phyloP scores from a whole-genome alignment of 2,797 vertebrate species.

The Enteromius unitaeniatus region DNA sequence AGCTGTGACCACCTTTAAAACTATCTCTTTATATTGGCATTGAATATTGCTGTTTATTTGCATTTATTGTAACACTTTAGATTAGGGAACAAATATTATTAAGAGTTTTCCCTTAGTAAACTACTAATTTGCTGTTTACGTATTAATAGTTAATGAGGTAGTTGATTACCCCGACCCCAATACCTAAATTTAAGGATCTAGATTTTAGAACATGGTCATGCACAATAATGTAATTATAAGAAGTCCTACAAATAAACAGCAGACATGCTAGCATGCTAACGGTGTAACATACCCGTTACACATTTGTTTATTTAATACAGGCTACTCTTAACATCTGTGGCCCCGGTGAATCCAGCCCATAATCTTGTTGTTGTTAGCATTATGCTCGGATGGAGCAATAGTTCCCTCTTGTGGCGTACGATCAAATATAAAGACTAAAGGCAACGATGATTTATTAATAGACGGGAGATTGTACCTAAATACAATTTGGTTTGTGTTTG shows the following conservation, averaged over 20 bases:
- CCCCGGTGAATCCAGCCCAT: background rate
- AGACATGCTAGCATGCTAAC: background rate
- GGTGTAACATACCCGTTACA: background rate
- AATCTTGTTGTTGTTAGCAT: background rate
- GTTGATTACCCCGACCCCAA: no score
- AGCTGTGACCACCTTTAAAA: background rate
- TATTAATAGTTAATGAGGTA: background rate
- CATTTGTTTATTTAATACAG: no score
- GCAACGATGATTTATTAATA: background rate
- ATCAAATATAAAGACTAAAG: background rate
- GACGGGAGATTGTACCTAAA: background rate
- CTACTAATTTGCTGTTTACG: background rate
- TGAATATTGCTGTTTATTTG: background rate
- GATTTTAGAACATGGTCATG: background rate
- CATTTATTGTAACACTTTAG: background rate
- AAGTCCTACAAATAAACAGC: background rate
- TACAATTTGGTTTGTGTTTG: background rate
- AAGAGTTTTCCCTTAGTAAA: background rate
- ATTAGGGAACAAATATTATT: background rate
- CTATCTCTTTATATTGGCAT: background rate
- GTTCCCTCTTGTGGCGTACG: slow-evolving; percentile 10
- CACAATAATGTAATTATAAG: background rate
- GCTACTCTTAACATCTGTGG: background rate
- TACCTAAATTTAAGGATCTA: background rate
- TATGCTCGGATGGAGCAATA: background rate